Base-by-base conservation (phyloP, 2,113 vertebrate species). In the Setophaga petechia region DNA sequence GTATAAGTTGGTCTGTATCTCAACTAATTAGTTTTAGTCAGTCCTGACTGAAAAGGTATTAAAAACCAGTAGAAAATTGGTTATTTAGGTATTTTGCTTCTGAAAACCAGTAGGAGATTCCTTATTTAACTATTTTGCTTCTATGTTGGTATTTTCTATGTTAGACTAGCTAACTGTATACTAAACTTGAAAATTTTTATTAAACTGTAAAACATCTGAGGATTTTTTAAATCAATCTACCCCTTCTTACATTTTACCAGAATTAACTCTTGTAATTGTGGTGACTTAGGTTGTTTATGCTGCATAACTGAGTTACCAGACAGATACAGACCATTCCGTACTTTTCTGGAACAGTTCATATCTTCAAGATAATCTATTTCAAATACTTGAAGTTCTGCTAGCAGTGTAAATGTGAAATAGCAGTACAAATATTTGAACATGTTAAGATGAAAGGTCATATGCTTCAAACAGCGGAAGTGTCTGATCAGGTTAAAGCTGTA, bases 361-460 rank as follows among this genome's bases (percentile, higher is more conserved):
- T 96, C 79, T 83, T 88, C 59, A 77, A 73, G 63, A 75, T 84
- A 78, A 92, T 89, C 66, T 80, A 2, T 84, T 95, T 90, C 67
- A 88, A 93, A 49, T 83, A 77, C 92, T 90, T 88, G 46, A 92
- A 80, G 54, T 69, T 88, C 71, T 91, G 62, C 71, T 93, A 33
- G 75, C 75, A 90, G 82, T 75, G 93, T 84, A 76, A 94, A 90
- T 85, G 65, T 69, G 94, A 73, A 92, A 85, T 88, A 88, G 72
- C 46, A 87, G 39, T 59, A 43, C 90, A 96, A 92, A 94, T 94
- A 95, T 94, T 96, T 92, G 88, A 95, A 77, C 55, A 18, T 44
- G 72, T 65, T 69, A 69, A 86, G 72, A 88, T 77, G 90, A 95
- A 96, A 94, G 95, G 90, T 94, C 72, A 75, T 89, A 39, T 44